Base-by-base conservation (phyloP, 2,888 invertebrate genomes). In the Dryobotodes eremita region DNA sequence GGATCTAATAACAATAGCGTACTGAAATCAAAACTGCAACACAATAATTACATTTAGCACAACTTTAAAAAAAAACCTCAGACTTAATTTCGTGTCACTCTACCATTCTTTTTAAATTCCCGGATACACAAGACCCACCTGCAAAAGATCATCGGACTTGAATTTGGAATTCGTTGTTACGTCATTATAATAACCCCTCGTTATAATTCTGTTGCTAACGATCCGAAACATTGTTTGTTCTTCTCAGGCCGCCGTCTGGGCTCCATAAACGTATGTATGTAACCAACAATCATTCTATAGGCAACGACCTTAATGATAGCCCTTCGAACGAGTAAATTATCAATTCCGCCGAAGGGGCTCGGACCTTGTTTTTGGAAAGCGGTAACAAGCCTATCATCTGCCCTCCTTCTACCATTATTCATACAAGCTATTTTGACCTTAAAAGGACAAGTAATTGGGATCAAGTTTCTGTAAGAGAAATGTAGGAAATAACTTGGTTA, bases 171-270 rank as follows among this genome's bases (percentile, higher is more conserved):
- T 91, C 86, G 87, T 86, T 89, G 89, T 93, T 94, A 93, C 91
- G 91, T 93, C 94, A 95, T 81, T 81, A 81, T 96, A 96, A 96
- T 95, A 94, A 93, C 92, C 92, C 91, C 93, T 92, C 91, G 92
- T 91, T 90, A 93, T 95, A 95, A 95, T 96, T 95, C 92, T 93
- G 94, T 92, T 94, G 89, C 93, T 96, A 97, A 97, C 96, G 96
- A 96, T 89, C 95, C 95, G 93, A 95, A 93, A 95, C 95, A 94
- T 93, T 97, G 96, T 97, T 96, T 96, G 96, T 96, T 97, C 96
- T 96, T 95, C 95, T 94, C 93, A 92, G 90, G 92, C 94, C 92
- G 92, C 92, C 90, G 92, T 92, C 92, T 92, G 92, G 92, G 91
- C 91, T 92, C 91, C 89, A 92, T 94, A 95, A 95, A 94, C 93